Conservation (phyloP, 2,888 invertebrate species). For the Lasioglossum villosulum region DNA sequence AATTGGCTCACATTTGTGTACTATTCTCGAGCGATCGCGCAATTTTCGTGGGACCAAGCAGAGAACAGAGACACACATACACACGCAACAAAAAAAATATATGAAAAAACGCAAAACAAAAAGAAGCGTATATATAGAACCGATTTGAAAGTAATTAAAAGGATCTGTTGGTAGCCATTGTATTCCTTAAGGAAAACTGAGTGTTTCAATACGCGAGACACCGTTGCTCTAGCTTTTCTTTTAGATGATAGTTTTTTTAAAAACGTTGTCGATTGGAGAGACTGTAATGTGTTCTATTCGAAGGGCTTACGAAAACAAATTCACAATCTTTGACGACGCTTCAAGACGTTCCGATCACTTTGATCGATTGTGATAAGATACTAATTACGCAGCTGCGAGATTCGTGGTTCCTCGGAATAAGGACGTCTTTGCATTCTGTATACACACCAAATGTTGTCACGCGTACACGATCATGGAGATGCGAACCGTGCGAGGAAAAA, state of each 20-base stretch:
- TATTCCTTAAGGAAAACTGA: neutral
- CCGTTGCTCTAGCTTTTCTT: conserved; percentile 16
- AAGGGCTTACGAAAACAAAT: conserved; percentile 16
- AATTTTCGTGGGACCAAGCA: conserved; percentile 76
- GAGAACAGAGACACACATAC: conserved; percentile 53
- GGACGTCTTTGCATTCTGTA: conserved; percentile 52
- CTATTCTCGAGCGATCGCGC: conserved; percentile 62
- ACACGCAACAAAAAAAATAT: neutral
- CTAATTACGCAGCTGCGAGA: conserved; percentile 7
- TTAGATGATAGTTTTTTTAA: conserved; percentile 28
- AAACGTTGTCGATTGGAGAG: neutral
- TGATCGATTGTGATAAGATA: conserved; percentile 7
- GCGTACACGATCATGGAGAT: conserved; percentile 43
- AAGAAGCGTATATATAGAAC: neutral
- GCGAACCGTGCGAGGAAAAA: conserved; percentile 41
- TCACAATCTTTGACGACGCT: conserved; percentile 6
- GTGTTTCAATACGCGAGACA: neutral
- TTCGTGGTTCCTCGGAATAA: conserved; percentile 69
- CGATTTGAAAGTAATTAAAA: conserved; percentile 31
- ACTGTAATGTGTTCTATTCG: conserved; percentile 36
- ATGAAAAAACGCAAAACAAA: neutral
- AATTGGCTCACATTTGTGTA: conserved; percentile 29
- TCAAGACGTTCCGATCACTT: neutral
- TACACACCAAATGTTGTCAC: conserved; percentile 69
- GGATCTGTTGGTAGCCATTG: neutral